A percentile compares a stretch with the other conserved stretches of the same genome.
These are phyloP conservation scores for Micrasema minimum DNA, from an alignment of 1,140 invertebrate genomes.

Conservation along the genomic window DNA sequence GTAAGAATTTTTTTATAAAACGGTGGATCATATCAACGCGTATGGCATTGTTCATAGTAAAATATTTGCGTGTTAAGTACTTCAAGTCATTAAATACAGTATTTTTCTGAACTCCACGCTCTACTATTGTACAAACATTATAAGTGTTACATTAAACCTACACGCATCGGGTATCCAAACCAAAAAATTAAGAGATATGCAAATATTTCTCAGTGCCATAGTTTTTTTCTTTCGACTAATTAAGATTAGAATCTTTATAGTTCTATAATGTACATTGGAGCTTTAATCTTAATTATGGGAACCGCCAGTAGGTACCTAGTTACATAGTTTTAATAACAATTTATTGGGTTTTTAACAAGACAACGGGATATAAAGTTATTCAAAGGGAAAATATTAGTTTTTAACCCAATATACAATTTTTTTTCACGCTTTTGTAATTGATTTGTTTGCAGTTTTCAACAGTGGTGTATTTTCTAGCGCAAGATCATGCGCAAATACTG, in stretches of 20 bases:
- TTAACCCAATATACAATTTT: too few species aligned
- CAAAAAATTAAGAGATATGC: conserved; percentile 29
- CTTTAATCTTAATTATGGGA: conserved; percentile 22
- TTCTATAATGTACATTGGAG: conserved; percentile 3
- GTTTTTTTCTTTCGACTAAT: conserved; percentile 8
- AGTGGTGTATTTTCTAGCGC: too few species aligned
- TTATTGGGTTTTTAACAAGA: conserved; percentile 20
- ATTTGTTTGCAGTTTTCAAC: too few species aligned
- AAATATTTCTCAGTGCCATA: conserved; percentile 33
- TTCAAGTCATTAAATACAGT: too few species aligned
- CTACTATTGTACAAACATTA: too few species aligned
- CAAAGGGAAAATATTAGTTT: too few species aligned
- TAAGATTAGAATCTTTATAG: conserved; percentile 23
- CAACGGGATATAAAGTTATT: conserved; percentile 1
- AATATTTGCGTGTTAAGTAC: background rate
- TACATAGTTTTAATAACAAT: conserved; percentile 5
- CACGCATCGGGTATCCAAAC: background rate
- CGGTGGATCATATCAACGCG: background rate
- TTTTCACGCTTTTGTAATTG: too few species aligned
- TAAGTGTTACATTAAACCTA: background rate
- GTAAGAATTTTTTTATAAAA: background rate
- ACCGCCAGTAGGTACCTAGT: background rate
- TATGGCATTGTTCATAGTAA: conserved; percentile 11
- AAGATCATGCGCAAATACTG: too few species aligned
- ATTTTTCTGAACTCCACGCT: too few species aligned